phyloP scores from a whole-genome alignment of 2,888 invertebrate species.

The Microctonus hyperodae region DNA sequence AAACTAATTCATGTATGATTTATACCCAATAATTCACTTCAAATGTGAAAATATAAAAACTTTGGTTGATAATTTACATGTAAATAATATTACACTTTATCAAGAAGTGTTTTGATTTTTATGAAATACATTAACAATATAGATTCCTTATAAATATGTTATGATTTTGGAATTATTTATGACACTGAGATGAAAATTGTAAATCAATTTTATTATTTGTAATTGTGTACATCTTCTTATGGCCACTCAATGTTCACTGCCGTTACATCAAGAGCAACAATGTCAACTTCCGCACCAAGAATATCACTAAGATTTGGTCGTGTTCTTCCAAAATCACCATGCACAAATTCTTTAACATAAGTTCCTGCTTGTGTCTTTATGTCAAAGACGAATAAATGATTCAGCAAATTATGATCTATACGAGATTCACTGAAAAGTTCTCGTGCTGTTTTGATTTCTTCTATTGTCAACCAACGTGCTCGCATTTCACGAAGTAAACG shows the following conservation, averaged over 20 bases:
- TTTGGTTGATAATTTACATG: no score
- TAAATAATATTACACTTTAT: no score
- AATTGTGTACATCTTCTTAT: no score
- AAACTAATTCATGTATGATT: no score
- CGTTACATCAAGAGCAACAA: constrained; percentile 90
- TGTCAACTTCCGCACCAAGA: constrained; percentile 77
- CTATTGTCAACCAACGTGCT: constrained; percentile 61
- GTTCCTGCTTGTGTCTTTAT: constrained; percentile 90
- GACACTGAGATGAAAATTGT: no score
- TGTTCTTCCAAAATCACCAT: constrained; percentile 94
- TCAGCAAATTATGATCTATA: constrained; percentile 32
- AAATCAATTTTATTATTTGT: no score
- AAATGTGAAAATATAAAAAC: no score
- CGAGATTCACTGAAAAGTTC: constrained; percentile 25
- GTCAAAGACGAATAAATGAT: constrained; percentile 70
- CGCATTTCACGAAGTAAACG: constrained; percentile 72
- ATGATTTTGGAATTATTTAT: no score
- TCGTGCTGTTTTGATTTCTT: constrained; percentile 43
- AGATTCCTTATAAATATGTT: no score
- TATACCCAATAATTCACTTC: no score
- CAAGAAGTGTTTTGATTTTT: no score
- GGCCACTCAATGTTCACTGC: constrained; percentile 82
- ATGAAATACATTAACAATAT: no score
- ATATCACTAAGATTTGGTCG: constrained; percentile 77
- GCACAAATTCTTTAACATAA: constrained; percentile 97